phyloP scores from a whole-genome alignment of 2,113 vertebrate genomes.

The Centrocercus urophasianus region DNA sequence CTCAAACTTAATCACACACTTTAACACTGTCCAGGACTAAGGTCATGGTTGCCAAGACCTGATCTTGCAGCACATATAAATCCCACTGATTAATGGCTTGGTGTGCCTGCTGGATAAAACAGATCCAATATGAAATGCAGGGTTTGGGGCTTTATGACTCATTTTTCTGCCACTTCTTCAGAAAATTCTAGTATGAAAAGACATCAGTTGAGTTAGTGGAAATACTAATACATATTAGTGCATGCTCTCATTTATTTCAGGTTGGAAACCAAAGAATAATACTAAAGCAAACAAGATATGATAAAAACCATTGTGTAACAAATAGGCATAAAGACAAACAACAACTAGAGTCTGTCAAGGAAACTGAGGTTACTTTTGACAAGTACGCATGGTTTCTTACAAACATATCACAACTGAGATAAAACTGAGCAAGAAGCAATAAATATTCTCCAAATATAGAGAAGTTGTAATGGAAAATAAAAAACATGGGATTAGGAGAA shows the following conservation, averaged over 20 bases:
- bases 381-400: background rate
- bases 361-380: conserved; percentile 12
- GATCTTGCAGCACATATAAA: conserved; percentile 60
- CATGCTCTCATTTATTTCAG: background rate
- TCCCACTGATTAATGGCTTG: conserved; percentile 51
- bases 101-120: conserved; percentile 20
- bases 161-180: background rate
- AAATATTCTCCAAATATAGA: conserved; percentile 9
- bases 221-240: background rate
- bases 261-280: background rate
- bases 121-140: conserved; percentile 31
- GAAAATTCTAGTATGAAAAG: background rate
- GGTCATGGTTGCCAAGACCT: conserved; percentile 61
- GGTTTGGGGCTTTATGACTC: background rate
- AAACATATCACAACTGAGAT: background rate
- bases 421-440: background rate
- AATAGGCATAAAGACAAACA: background rate
- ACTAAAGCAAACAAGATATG: background rate
- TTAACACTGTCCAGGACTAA: conserved; percentile 60
- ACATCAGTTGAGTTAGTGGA: conserved; percentile 20
- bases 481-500: background rate
- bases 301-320: background rate
- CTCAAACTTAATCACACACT: conserved; percentile 34
- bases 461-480: background rate
- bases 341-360: background rate